These are phyloP conservation scores for Caenorhabditis sp. DNA, from an alignment of 2,888 invertebrate genomes.

Conservation along the genomic window DNA sequence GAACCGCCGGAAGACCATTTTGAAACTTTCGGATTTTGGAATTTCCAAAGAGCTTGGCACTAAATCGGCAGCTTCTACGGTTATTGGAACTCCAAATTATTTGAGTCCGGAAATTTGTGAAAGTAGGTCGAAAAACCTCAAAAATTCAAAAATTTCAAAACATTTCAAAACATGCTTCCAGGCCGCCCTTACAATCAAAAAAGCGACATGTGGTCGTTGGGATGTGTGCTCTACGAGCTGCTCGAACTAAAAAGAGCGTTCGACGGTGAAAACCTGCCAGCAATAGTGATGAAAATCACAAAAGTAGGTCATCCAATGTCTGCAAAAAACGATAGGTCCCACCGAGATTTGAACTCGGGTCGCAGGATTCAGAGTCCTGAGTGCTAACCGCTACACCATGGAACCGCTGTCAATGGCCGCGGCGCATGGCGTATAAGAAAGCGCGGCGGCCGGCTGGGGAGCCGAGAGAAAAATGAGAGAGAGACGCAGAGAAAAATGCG, in stretches of 20 bases:
- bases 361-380: conserved; percentile 76
- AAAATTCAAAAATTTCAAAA: too few species aligned
- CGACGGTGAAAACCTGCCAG: conserved; percentile 73
- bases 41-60: conserved; percentile 84
- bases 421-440: conserved; percentile 11
- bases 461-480: neutral
- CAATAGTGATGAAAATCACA: conserved; percentile 76
- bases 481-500: neutral
- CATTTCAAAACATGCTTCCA: conserved; percentile 38
- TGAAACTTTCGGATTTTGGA: conserved; percentile 75
- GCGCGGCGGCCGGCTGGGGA: neutral
- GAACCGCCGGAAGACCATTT: conserved; percentile 86
- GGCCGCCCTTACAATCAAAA: conserved; percentile 87
- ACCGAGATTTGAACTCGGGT: conserved; percentile 76
- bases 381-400: conserved; percentile 77
- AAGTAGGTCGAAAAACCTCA: conserved; percentile 86
- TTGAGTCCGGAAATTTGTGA: conserved; percentile 92
- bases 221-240: conserved; percentile 90
- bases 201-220: conserved; percentile 92
- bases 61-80: conserved; percentile 85
- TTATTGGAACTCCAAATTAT: conserved; percentile 91
- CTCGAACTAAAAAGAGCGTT: conserved; percentile 69
- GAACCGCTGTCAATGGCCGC: conserved; percentile 32
- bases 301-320: conserved; percentile 35
- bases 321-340: conserved; percentile 66